Percentiles rank a stretch among this genome's conserved stretches.
These are phyloP conservation scores for Aspidiotus rigidus DNA, from an alignment of 2,888 invertebrate genomes.

Conservation along the genomic window DNA sequence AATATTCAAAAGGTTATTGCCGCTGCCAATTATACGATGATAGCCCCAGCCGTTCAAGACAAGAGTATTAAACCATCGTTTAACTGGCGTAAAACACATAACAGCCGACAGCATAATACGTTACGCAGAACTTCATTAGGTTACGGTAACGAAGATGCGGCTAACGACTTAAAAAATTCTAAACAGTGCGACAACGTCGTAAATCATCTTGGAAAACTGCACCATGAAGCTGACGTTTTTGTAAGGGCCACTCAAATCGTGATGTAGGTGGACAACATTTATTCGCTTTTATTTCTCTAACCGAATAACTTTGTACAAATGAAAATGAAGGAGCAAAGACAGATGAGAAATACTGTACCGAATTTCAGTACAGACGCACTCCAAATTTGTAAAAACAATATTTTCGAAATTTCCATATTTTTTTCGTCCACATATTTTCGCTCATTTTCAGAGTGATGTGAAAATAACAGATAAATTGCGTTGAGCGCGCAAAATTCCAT, in stretches of 20 bases:
- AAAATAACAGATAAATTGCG: too few species aligned
- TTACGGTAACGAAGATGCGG: constrained; percentile 5
- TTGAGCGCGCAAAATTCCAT: too few species aligned
- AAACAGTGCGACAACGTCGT: constrained; percentile 6
- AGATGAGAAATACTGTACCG: too few species aligned
- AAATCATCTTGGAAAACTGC: constrained; percentile 22
- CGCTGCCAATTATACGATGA: not conserved
- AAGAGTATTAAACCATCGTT: not conserved
- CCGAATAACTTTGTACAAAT: too few species aligned
- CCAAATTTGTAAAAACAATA: too few species aligned
- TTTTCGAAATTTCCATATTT: too few species aligned
- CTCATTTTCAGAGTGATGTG: too few species aligned
- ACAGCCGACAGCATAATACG: constrained; percentile 14
- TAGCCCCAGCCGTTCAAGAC: not conserved
- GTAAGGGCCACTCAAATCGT: constrained; percentile 79
- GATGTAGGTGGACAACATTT: constrained; percentile 55
- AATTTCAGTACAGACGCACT: too few species aligned
- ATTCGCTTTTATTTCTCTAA: not conserved
- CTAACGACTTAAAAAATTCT: constrained; percentile 14
- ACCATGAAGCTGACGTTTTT: constrained; percentile 69
- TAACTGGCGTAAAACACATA: constrained; percentile 12
- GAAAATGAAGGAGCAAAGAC: too few species aligned
- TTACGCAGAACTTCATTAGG: constrained; percentile 13
- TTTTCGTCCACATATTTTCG: too few species aligned
- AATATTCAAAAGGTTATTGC: constrained; percentile 14